Evolutionary conservation across 2,888 invertebrate species (phyloP), one percentile per base, ranked within the genome.

Genomic region (Agrypnus murinus): DNA sequence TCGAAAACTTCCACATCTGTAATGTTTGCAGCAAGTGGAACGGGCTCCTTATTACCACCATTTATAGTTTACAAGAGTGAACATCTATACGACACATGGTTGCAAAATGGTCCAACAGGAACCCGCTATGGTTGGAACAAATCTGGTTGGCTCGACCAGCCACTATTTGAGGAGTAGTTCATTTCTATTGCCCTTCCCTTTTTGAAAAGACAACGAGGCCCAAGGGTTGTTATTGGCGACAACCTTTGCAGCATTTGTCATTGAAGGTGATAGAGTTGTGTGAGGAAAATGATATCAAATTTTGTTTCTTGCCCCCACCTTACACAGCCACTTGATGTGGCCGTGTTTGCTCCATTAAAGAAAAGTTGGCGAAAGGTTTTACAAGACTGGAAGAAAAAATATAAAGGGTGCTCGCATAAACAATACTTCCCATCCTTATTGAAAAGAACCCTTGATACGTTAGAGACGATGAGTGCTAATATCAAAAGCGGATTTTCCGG

Each of bases 61-160:
- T 53, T 32, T 32, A 32, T 53, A 14, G 65, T 74, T 1, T 74
- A 72, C 48, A 71, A 69, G 64, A 45, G 71, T 0, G 14, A 79
- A 67, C 67, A 79, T 58, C 17, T 84, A 34, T 81, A 77, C 76
- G 72, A 76, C 17, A 76, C 78, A 4, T 84, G 83, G 83, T 77
- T 76, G 3, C 74, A 77, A 71, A 77, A 80, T 57, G 79, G 75
- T 48, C 48, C 48, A 48, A 12, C 17, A 17, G 25, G 25, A 1
- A 25, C 48, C 14, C 25, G 48, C 2, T 48, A 48, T 19, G 17
- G 17, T 14, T 19, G 17, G 74, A 80, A 17, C n/a, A 40, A 40
- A n/a, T 8, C 8, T 40, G 40, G 40, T 6, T 40, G 40, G 40
- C 6, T 40, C 8, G 40, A 40, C 12, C 6, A n/a, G 6, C n/a